phyloP scores from a whole-genome alignment of 2,113 vertebrate species.

The Gallinago jamesoni region DNA sequence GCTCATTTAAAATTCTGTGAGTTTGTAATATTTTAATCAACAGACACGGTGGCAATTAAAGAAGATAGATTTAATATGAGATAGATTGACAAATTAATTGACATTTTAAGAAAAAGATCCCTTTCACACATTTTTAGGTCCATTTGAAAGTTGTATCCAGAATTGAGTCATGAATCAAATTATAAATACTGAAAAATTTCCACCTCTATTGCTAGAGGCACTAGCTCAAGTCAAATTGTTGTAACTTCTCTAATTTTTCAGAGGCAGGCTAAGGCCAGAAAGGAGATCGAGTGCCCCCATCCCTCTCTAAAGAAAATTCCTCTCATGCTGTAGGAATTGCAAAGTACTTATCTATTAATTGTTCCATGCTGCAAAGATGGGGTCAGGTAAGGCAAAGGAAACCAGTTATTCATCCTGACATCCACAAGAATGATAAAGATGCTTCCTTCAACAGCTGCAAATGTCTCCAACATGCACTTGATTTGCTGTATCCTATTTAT shows the following conservation, averaged over 20 bases:
- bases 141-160: background rate
- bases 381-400: background rate
- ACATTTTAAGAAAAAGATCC: background rate
- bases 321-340: background rate
- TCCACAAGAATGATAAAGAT: background rate
- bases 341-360: background rate
- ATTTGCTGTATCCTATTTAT: background rate
- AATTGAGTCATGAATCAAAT: conserved; percentile 6
- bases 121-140: background rate
- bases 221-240: background rate
- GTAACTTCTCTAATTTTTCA: background rate
- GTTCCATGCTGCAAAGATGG: background rate
- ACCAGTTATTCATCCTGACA: background rate
- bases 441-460: background rate
- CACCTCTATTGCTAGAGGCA: background rate
- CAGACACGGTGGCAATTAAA: background rate
- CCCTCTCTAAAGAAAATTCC: background rate
- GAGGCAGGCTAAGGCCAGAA: background rate
- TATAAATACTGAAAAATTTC: background rate
- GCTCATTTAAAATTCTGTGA: background rate
- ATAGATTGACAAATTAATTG: background rate
- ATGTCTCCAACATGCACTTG: background rate
- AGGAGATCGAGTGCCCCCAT: background rate
- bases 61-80: conserved; percentile 4
- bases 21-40: background rate